Percentiles rank a stretch among this genome's conserved stretches.
Conservation (phyloP, 2,113 vertebrate genomes). For the Eulacestoma nigropectus region DNA sequence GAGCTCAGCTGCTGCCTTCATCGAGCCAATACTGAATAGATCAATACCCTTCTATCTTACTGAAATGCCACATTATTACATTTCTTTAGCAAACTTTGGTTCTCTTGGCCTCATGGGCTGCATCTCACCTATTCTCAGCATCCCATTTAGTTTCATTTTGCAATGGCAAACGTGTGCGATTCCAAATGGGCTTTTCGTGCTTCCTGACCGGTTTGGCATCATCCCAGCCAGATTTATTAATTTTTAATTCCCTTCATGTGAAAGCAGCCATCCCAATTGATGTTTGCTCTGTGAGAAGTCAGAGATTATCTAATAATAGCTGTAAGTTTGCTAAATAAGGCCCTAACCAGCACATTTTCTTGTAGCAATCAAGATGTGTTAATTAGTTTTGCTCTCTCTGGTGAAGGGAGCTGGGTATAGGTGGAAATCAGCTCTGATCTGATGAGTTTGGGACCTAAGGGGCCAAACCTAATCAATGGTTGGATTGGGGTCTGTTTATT, state of each 20-base stretch:
- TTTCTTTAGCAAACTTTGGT: not conserved
- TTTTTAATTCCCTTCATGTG: not conserved
- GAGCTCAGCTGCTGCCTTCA: not conserved
- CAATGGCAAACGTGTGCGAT: not conserved
- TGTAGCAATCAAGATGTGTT: not conserved
- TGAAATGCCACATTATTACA: fast-evolving
- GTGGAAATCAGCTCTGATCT: not conserved
- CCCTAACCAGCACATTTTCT: not conserved
- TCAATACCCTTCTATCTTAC: not conserved
- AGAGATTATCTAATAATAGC: not conserved
- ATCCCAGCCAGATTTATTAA: not conserved
- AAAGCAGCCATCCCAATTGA: not conserved
- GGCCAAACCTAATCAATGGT: not conserved
- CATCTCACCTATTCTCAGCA: not conserved
- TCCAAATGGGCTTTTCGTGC: not conserved
- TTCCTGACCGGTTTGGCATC: not conserved
- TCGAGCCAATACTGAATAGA: not conserved
- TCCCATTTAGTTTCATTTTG: not conserved
- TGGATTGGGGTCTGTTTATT: not conserved
- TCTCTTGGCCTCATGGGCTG: not conserved
- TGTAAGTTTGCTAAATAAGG: not conserved
- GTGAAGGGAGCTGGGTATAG: not conserved
- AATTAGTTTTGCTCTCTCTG: not conserved
- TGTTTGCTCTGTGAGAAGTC: not conserved
- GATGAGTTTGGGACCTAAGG: not conserved